phyloP scores from a whole-genome alignment of 2,113 vertebrate genomes.

The Ophthalmolycus amberensis region DNA sequence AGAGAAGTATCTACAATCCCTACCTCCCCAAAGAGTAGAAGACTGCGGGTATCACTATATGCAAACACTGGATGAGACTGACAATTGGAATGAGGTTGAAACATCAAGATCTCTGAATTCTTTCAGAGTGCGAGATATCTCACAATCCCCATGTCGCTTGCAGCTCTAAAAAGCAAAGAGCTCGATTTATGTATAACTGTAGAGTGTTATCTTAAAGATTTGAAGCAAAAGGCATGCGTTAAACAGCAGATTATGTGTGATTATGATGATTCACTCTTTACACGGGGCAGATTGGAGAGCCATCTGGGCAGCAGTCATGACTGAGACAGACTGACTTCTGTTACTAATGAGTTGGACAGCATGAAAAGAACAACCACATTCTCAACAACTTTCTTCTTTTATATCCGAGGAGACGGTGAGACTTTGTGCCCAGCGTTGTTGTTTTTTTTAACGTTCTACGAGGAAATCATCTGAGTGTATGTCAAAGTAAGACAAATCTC shows the following conservation, averaged over 20 bases:
- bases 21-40: constrained; percentile 56
- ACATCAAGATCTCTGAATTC: constrained; percentile 19
- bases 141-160: constrained; percentile 15
- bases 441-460: not conserved
- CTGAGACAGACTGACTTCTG: constrained; percentile 68
- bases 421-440: constrained; percentile 9
- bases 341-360: constrained; percentile 68
- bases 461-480: constrained; percentile 4
- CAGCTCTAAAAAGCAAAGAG: constrained; percentile 6
- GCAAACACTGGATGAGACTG: constrained; percentile 56
- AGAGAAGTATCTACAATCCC: constrained; percentile 74
- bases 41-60: constrained; percentile 52
- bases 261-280: constrained; percentile 70
- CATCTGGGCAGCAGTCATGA: constrained; percentile 71
- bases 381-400: constrained; percentile 37
- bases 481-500: not conserved
- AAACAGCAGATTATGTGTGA: constrained; percentile 72
- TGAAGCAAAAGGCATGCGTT: constrained; percentile 71
- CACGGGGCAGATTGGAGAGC: constrained; percentile 74
- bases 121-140: not conserved
- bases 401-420: not conserved
- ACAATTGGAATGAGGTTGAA: constrained; percentile 36
- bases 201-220: constrained; percentile 40
- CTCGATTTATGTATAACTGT: constrained; percentile 54
- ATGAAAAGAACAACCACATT: constrained; percentile 70